Base-by-base conservation (phyloP, 92 coral and sea anemone species). In the Anthopleura xanthogrammica region DNA sequence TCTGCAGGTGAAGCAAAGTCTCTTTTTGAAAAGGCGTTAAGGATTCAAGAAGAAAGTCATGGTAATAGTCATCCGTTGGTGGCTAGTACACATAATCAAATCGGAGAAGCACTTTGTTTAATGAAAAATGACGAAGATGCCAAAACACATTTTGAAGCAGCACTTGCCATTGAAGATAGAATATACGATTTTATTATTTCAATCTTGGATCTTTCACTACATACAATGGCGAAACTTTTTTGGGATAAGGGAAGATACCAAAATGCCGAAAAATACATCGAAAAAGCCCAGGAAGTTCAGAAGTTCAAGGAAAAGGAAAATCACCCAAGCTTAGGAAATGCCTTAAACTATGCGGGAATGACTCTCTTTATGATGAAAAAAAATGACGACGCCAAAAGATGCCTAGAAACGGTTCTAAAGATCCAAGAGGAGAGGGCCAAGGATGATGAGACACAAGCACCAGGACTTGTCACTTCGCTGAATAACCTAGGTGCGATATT, bases 251-350 rank as follows among this genome's bases (percentile, higher is more conserved):
- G 88, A 8, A 17, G 79, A 23, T 41, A 75, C 29, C 3, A 7
- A 11, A 55, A 78, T 29, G 83, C 74, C 7, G 72, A 72, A 78
- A 39, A 24, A 66, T 85, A 72, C 70, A 7, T 55, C 3, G 62
- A 86, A 74, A 62, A 42, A 68, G 85, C 89, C 4, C 43, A 72
- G 11, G 77, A 14, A 41, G 75, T 86, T 23, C 17, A 42, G 20
- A 50, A 80, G 16, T 11, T 72, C 20, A 46, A 41, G 12, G 58
- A 60, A 9, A 23, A 64, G 16, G 83, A 36, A 68, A 68, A 29
- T 1, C 74, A 68, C 19, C 74, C 41, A 8, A 68, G 74, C 36
- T 68, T 68, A 36, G 74, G 36, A 24, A 2, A 10, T 68, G 17
- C 74, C 16, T 29, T 68, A 12, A 68, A 68, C 17, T 29, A 68